These are phyloP conservation scores for Syritta pipiens DNA, from an alignment of 2,888 invertebrate species.

Conservation along the genomic window DNA sequence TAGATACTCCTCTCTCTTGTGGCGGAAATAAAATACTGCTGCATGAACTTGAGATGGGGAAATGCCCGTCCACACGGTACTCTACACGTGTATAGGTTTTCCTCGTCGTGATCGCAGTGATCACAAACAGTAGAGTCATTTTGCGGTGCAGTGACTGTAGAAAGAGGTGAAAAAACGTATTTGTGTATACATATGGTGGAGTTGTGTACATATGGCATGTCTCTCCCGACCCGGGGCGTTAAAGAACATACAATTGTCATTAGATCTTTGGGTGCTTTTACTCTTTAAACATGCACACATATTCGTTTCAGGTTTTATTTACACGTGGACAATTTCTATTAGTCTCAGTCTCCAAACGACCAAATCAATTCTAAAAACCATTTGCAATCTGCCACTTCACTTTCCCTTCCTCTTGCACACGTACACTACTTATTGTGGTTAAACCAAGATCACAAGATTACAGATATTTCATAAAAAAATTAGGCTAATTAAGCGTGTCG, in stretches of 20 bases:
- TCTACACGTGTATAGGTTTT: conserved; percentile 32
- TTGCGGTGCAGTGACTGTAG: conserved; percentile 48
- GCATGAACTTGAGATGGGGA: conserved; percentile 53
- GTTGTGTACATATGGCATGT: too few species aligned
- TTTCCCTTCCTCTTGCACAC: too few species aligned
- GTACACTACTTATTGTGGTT: background rate
- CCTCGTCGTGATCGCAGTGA: background rate
- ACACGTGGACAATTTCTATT: too few species aligned
- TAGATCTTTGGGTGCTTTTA: conserved; percentile 33
- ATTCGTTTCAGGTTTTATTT: conserved; percentile 39
- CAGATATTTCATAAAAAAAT: background rate
- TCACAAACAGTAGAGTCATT: conserved; percentile 12
- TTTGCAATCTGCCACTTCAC: too few species aligned
- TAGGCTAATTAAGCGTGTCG: conserved; percentile 31
- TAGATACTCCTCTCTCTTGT: background rate
- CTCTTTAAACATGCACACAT: background rate
- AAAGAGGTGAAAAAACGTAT: background rate
- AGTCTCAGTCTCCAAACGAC: too few species aligned
- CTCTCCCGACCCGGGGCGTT: conserved; percentile 16
- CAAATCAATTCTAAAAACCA: too few species aligned
- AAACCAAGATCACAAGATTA: background rate
- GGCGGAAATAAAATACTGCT: conserved; percentile 63
- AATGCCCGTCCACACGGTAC: conserved; percentile 41
- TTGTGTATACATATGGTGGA: too few species aligned
- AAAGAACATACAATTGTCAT: conserved; percentile 55